Conservation (phyloP, 2,888 invertebrate species). For the Glyphotaelius pellucidus region DNA sequence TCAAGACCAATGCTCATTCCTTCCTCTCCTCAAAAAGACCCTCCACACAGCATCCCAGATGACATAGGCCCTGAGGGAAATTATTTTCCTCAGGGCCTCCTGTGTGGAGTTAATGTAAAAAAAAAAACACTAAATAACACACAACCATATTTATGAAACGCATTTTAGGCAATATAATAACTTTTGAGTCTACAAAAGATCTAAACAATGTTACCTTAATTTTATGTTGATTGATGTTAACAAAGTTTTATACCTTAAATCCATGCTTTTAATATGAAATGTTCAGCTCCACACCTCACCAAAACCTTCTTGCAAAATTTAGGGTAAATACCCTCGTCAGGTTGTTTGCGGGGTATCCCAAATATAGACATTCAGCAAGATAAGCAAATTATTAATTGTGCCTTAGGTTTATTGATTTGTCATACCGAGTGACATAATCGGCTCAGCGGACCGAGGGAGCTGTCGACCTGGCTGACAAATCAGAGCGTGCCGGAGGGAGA, state of each 20-base stretch:
- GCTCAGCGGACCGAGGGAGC: conserved; percentile 19
- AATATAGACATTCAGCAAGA: not conserved
- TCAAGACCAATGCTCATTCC: too few species aligned
- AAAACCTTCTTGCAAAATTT: not conserved
- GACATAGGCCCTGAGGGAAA: too few species aligned
- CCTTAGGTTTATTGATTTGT: conserved; percentile 45
- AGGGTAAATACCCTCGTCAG: not conserved
- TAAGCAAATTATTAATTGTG: conserved; percentile 27
- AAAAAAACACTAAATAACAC: too few species aligned
- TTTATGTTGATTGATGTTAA: too few species aligned
- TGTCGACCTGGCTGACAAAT: not conserved
- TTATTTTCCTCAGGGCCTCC: too few species aligned
- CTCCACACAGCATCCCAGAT: too few species aligned
- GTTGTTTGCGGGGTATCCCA: not conserved
- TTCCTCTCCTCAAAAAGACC: too few species aligned
- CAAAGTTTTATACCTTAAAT: not conserved
- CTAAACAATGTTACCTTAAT: not conserved
- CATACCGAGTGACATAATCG: conserved; percentile 33
- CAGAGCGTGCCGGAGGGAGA: not conserved
- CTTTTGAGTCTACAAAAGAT: not conserved
- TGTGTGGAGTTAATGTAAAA: too few species aligned
- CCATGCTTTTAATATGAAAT: not conserved
- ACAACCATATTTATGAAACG: not conserved
- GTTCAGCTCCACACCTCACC: not conserved
- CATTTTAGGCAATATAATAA: not conserved